Conservation (phyloP, 2,888 invertebrate species). For the Kryphioiulus occultus region DNA sequence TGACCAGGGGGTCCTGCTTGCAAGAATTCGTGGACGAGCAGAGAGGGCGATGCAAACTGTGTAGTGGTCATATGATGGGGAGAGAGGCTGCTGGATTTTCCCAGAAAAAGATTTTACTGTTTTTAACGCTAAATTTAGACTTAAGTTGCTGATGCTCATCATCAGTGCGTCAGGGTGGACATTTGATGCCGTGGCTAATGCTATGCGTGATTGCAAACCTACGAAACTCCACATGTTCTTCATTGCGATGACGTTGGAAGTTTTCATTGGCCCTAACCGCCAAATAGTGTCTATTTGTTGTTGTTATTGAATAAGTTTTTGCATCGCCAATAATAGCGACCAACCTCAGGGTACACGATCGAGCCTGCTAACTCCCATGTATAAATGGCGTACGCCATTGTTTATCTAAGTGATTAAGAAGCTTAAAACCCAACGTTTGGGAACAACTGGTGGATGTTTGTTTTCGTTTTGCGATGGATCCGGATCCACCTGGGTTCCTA, state of each 20-base stretch:
- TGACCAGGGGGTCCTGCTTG: background rate
- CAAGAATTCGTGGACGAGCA: background rate
- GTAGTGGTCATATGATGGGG: background rate
- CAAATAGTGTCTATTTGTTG: background rate
- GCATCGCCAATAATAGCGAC: background rate
- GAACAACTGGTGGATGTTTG: slow-evolving; percentile 21
- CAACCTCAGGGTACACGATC: background rate
- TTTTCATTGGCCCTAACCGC: too few relatives aligned
- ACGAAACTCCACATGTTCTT: background rate
- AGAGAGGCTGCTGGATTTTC: background rate
- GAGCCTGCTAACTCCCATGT: background rate
- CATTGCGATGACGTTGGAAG: too few relatives aligned
- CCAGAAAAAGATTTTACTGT: background rate
- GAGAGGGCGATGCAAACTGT: background rate
- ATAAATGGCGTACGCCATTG: background rate
- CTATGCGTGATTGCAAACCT: background rate
- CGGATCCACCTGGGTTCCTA: background rate
- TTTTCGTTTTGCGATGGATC: background rate
- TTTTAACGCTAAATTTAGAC: background rate
- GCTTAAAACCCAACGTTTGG: background rate
- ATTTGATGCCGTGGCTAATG: background rate
- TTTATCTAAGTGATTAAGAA: background rate
- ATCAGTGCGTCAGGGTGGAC: background rate
- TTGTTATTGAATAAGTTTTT: background rate
- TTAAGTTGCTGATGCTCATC: background rate